Conservation (phyloP, 92 coral and sea anemone species). For the Isaurus tuberculatus region DNA sequence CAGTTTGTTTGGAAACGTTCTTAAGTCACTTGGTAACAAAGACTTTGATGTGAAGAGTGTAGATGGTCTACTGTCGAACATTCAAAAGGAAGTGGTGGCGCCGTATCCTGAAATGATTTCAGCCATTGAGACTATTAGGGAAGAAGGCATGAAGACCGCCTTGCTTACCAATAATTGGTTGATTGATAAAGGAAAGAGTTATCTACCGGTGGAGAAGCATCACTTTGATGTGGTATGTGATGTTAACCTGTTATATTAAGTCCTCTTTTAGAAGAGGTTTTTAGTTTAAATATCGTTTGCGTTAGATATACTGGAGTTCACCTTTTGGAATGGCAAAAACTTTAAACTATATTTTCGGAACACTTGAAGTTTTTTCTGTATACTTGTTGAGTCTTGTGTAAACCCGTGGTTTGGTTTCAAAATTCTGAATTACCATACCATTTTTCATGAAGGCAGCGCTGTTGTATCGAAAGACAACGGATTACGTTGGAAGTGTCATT, state of each 20-base stretch:
- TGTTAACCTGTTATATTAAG: background rate
- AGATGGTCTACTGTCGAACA: slow-evolving; percentile 51
- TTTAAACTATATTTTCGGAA: too few species aligned
- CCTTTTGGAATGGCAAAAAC: too few species aligned
- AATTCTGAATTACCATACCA: too few species aligned
- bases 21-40: slow-evolving; percentile 57
- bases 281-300: too few species aligned
- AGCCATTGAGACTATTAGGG: slow-evolving; percentile 79
- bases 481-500: too few species aligned
- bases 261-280: background rate
- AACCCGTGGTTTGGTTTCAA: too few species aligned
- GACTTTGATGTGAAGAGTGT: slow-evolving; percentile 44
- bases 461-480: too few species aligned
- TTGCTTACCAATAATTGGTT: slow-evolving; percentile 95
- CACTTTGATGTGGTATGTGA: slow-evolving; percentile 92
- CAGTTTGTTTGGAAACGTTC: slow-evolving; percentile 58
- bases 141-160: slow-evolving; percentile 88
- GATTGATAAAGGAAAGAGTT: slow-evolving; percentile 70
- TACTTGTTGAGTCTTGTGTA: too few species aligned
- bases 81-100: slow-evolving; percentile 60
- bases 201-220: slow-evolving; percentile 80
- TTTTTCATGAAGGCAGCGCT: too few species aligned
- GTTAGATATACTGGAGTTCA: too few species aligned
- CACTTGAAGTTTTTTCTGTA: too few species aligned
- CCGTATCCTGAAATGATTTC: slow-evolving; percentile 88